These are phyloP conservation scores for Anabas testudineus DNA, from an alignment of 2,797 vertebrate species.

Conservation along the genomic window DNA sequence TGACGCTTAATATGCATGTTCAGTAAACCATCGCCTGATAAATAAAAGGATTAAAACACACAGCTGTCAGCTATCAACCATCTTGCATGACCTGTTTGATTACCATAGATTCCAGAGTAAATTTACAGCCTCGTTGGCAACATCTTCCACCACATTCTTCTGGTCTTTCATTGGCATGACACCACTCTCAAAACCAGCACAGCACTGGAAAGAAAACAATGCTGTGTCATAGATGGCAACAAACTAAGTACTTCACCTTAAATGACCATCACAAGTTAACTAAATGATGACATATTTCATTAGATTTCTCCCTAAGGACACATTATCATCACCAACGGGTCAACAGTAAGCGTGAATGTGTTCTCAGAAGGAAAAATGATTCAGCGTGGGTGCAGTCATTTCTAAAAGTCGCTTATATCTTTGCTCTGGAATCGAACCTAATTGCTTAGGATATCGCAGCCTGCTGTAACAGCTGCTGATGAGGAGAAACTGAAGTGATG, in stretches of 20 bases:
- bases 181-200: constrained; percentile 84
- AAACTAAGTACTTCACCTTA: not conserved
- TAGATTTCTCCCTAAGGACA: not conserved
- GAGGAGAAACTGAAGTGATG: constrained; percentile 49
- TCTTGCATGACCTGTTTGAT: constrained; percentile 50
- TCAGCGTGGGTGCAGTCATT: not conserved
- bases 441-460: constrained; percentile 18
- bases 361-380: not conserved
- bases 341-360: not conserved
- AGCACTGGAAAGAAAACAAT: constrained; percentile 85
- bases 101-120: constrained; percentile 98
- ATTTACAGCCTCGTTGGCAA: constrained; percentile 94
- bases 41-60: constrained; percentile 9
- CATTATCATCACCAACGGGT: not conserved
- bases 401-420: not conserved
- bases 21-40: not conserved
- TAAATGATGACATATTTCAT: not conserved
- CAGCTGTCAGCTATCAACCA: not conserved
- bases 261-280: not conserved
- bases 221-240: not conserved
- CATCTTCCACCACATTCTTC: constrained; percentile 87
- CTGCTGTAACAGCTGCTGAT: constrained; percentile 50
- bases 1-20: not conserved
- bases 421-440: constrained; percentile 5
- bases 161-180: constrained; percentile 73